Evolutionary conservation across 2,113 vertebrate genomes (phyloP).

Genomic region (Pagrus major): DNA sequence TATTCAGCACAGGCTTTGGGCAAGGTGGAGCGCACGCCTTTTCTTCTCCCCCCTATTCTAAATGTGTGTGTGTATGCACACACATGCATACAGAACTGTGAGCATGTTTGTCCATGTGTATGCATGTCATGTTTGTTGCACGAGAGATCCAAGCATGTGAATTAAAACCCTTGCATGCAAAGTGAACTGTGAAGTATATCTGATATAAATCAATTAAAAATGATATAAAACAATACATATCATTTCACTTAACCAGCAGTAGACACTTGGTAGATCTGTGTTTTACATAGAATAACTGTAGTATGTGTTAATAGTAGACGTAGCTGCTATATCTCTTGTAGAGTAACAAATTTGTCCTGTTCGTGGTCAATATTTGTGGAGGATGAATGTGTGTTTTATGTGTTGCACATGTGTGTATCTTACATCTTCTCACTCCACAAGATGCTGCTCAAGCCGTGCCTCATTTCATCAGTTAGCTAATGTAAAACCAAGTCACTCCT

Average conservation of each 20-base stretch:
- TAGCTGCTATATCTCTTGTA: not conserved
- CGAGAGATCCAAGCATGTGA: constrained; percentile 57
- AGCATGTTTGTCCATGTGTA: constrained; percentile 44
- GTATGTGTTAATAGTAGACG: constrained; percentile 1
- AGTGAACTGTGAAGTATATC: constrained; percentile 15
- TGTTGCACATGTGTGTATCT: constrained; percentile 51
- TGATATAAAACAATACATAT: not conserved
- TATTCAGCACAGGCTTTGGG: constrained; percentile 94
- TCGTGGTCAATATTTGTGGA: constrained; percentile 39
- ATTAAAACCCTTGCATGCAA: constrained; percentile 57
- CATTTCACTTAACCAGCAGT: constrained; percentile 40
- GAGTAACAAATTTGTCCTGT: constrained; percentile 42
- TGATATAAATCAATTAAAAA: not conserved
- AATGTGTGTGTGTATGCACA: constrained; percentile 33
- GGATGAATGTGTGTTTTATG: constrained; percentile 57
- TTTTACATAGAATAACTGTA: not conserved
- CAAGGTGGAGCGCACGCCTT: constrained; percentile 91
- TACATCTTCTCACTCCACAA: constrained; percentile 52
- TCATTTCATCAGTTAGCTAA: constrained; percentile 21
- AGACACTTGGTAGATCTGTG: not conserved
- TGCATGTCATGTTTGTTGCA: constrained; percentile 65
- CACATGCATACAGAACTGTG: constrained; percentile 12
- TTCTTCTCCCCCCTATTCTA: constrained; percentile 69
- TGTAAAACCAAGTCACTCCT: not conserved
- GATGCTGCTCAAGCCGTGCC: constrained; percentile 67